Evolutionary conservation across 2,888 invertebrate species (phyloP).

Genomic region (Trichopria drosophilae): DNA sequence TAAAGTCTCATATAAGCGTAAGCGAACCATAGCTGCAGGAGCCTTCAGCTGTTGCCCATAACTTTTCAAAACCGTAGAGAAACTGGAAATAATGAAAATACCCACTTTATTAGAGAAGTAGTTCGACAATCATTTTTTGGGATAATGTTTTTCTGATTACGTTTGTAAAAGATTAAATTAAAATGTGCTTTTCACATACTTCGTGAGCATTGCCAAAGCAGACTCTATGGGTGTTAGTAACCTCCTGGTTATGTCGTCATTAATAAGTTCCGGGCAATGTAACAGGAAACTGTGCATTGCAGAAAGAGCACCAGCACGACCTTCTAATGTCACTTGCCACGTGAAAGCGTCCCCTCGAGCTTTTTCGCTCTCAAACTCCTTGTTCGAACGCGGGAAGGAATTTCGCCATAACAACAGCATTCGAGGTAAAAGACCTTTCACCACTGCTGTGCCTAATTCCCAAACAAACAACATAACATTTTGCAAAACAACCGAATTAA

Average conservation of each 20-base stretch:
- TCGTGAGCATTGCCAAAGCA: slow-evolving; percentile 90
- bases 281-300: slow-evolving; percentile 92
- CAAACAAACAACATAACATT: background rate
- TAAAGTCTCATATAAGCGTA: slow-evolving; percentile 89
- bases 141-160: background rate
- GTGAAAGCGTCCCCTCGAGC: slow-evolving; percentile 95
- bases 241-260: slow-evolving; percentile 88
- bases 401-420: slow-evolving; percentile 96
- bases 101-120: slow-evolving; percentile 2
- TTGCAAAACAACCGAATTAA: background rate
- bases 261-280: slow-evolving; percentile 87
- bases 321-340: slow-evolving; percentile 98
- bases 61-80: slow-evolving; percentile 80
- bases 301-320: slow-evolving; percentile 92
- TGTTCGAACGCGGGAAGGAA: slow-evolving; percentile 93
- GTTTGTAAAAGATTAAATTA: background rate
- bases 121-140: background rate
- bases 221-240: slow-evolving; percentile 91
- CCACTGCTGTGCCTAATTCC: slow-evolving; percentile 79
- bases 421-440: slow-evolving; percentile 86
- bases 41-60: slow-evolving; percentile 93
- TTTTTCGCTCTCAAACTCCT: slow-evolving; percentile 96
- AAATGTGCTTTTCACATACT: slow-evolving; percentile 62
- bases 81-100: slow-evolving; percentile 64
- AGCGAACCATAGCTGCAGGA: slow-evolving; percentile 88